phyloP scores from a whole-genome alignment of 2,797 vertebrate species.

The Sciurus carolinensis region DNA sequence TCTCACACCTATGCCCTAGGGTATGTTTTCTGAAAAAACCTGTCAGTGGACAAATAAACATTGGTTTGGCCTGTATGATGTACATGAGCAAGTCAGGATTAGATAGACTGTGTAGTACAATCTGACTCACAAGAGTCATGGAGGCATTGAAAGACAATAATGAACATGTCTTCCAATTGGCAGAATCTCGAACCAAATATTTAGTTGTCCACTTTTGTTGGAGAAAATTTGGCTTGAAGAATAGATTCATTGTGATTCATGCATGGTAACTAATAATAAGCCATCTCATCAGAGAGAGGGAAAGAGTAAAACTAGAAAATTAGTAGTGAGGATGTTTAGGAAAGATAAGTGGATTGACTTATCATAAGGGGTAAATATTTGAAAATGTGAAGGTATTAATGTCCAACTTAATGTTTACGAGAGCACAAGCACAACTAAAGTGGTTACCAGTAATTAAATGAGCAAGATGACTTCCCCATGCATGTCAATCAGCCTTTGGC shows the following conservation, averaged over 20 bases:
- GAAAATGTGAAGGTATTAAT: background rate
- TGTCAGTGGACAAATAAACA: background rate
- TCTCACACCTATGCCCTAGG: background rate
- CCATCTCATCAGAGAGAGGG: background rate
- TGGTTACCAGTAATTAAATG: background rate
- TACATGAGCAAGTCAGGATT: background rate
- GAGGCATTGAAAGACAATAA: background rate
- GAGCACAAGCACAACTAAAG: background rate
- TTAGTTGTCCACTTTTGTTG: background rate
- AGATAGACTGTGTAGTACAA: background rate
- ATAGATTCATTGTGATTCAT: background rate
- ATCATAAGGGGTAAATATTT: background rate
- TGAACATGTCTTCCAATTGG: background rate
- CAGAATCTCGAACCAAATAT: background rate
- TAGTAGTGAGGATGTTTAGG: background rate
- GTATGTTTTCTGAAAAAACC: background rate
- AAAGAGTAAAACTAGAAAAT: background rate
- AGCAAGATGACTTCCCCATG: rapidly evolving
- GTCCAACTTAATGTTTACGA: background rate
- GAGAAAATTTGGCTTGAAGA: background rate
- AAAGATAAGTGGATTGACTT: background rate
- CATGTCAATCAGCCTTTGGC: background rate
- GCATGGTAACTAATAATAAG: background rate
- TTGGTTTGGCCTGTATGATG: background rate
- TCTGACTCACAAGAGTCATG: background rate